A percentile compares a stretch with the other conserved stretches of the same genome.
Conservation (phyloP, 2,797 vertebrate species). For the Diglossa cyanea region DNA sequence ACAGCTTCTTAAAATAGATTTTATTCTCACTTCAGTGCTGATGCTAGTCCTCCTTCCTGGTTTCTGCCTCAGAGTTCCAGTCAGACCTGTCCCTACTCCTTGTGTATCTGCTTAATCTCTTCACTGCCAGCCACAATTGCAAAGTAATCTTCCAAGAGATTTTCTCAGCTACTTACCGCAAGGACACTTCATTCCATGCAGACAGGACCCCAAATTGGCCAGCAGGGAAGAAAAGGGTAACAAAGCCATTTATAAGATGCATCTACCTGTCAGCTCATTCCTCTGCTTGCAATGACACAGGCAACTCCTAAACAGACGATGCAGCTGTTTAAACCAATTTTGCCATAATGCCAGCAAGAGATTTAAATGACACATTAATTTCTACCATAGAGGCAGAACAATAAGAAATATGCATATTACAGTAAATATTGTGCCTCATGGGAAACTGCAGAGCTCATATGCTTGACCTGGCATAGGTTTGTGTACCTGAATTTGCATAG, state of each 20-base stretch:
- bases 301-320: neutral
- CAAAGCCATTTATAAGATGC: neutral
- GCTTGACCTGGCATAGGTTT: neutral
- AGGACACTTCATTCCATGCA: neutral
- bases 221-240: neutral
- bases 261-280: neutral
- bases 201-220: neutral
- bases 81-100: neutral
- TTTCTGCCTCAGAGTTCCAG: neutral
- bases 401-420: slow-evolving; percentile 7
- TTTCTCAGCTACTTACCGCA: neutral
- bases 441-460: neutral
- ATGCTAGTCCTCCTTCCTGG: neutral
- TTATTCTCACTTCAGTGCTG: slow-evolving; percentile 10
- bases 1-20: slow-evolving; percentile 32
- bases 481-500: neutral
- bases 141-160: neutral
- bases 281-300: neutral
- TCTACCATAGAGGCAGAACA: neutral
- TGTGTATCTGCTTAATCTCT: neutral
- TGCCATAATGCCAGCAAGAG: neutral
- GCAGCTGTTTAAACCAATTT: slow-evolving; percentile 8
- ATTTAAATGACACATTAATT: slow-evolving; percentile 24
- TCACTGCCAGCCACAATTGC: neutral
- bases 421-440: neutral